Evolutionary conservation across 2,888 invertebrate genomes (phyloP).

Genomic region (Dynastes tityus): DNA sequence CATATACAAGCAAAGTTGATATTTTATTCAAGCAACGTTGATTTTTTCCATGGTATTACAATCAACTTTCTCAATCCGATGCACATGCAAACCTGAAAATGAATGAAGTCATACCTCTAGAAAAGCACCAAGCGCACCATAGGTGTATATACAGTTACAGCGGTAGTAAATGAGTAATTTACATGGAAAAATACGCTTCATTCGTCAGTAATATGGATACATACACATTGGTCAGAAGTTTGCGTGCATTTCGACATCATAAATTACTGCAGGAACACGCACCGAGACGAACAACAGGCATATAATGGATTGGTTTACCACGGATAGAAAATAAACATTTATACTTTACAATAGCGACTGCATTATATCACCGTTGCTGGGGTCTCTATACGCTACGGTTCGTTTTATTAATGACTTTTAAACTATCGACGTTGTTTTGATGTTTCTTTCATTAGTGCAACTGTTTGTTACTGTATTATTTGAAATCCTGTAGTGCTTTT

Average conservation of each 20-base stretch:
- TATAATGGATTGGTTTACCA: conserved; percentile 64
- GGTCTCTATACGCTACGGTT: conserved; percentile 7
- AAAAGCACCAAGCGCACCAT: conserved; percentile 23
- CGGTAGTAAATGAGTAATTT: conserved; percentile 45
- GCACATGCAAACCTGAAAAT: conserved; percentile 18
- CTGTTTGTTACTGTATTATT: conserved; percentile 30
- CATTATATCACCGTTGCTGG: conserved; percentile 45
- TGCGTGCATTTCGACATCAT: conserved; percentile 61
- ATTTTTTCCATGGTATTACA: conserved; percentile 1
- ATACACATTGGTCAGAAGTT: conserved; percentile 21
- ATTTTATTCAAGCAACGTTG: conserved; percentile 25
- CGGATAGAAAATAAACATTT: conserved; percentile 64
- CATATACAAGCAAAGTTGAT: conserved; percentile 8
- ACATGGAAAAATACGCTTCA: conserved; percentile 47
- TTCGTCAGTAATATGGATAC: conserved; percentile 23
- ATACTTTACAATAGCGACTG: conserved; percentile 56
- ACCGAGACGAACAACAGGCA: conserved; percentile 58
- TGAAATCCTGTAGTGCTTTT: conserved; percentile 19
- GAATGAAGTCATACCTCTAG: conserved; percentile 5
- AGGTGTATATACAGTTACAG: conserved; percentile 24
- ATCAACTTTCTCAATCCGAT: not conserved
- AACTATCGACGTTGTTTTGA: conserved; percentile 40
- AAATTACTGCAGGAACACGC: conserved; percentile 63
- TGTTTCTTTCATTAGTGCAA: conserved; percentile 19
- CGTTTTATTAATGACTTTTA: conserved; percentile 44